phyloP scores from a whole-genome alignment of 1,140 invertebrate genomes.

The Ladona fulva region DNA sequence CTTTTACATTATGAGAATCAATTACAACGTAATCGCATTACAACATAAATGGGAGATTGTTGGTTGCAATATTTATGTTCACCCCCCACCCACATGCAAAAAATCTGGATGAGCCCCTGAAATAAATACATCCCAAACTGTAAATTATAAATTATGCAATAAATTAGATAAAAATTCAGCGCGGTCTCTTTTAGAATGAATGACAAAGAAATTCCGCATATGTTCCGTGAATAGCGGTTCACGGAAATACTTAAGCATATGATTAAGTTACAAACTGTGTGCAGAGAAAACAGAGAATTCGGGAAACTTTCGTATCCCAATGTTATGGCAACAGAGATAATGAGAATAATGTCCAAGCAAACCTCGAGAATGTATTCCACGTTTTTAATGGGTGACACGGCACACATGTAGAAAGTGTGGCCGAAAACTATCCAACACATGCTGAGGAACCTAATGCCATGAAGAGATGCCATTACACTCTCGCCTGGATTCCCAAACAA shows the following conservation, averaged over 20 bases:
- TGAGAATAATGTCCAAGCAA: neutral
- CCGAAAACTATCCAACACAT: conserved; percentile 20
- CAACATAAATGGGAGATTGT: too few relatives aligned
- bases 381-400: neutral
- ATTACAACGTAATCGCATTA: too few relatives aligned
- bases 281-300: neutral
- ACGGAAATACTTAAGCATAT: neutral
- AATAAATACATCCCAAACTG: too few relatives aligned
- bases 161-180: too few relatives aligned
- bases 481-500: neutral
- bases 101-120: too few relatives aligned
- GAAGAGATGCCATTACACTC: neutral
- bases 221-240: neutral
- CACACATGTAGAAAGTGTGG: conserved; percentile 20
- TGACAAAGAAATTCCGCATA: neutral
- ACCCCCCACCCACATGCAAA: too few relatives aligned
- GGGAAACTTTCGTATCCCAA: neutral
- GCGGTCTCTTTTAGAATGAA: too few relatives aligned
- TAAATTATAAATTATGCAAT: too few relatives aligned
- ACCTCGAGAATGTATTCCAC: neutral
- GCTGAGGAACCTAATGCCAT: conserved; percentile 13
- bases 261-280: neutral
- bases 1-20: too few relatives aligned
- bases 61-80: too few relatives aligned
- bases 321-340: neutral